phyloP scores from a whole-genome alignment of 2,888 invertebrate genomes.

The Athetis lepigone region DNA sequence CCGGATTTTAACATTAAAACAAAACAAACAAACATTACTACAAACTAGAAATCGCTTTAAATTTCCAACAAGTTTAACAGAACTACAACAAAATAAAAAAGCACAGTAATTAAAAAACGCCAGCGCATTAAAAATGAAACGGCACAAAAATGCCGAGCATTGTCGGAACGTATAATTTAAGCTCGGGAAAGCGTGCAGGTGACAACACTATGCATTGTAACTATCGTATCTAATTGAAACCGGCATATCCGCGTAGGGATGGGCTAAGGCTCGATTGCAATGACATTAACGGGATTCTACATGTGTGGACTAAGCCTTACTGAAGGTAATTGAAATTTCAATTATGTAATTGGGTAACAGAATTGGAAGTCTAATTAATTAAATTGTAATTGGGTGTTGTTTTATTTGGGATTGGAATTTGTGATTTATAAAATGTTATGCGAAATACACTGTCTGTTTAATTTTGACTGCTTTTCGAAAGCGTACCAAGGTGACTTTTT shows the following conservation, averaged over 20 bases:
- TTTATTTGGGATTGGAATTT: neutral
- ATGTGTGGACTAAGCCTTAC: slow-evolving; percentile 30
- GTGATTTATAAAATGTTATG: neutral
- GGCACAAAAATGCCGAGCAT: slow-evolving; percentile 31
- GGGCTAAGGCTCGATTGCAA: slow-evolving; percentile 53
- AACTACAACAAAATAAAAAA: slow-evolving; percentile 22
- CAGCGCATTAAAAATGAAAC: slow-evolving; percentile 30
- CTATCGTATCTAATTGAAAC: slow-evolving; percentile 70
- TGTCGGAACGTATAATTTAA: slow-evolving; percentile 51
- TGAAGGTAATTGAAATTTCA: slow-evolving; percentile 25
- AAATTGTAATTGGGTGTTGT: neutral
- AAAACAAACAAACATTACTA: too few relatives aligned
- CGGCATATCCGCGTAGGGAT: slow-evolving; percentile 64
- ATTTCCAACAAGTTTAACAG: slow-evolving; percentile 14
- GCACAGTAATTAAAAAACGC: slow-evolving; percentile 41
- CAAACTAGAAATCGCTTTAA: neutral
- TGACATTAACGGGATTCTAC: slow-evolving; percentile 46
- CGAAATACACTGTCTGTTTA: too few relatives aligned
- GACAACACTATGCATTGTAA: slow-evolving; percentile 55
- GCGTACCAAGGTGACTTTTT: too few relatives aligned
- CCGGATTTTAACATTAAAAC: too few relatives aligned
- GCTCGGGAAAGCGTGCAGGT: slow-evolving; percentile 49
- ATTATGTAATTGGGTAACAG: neutral
- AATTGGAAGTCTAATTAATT: slow-evolving; percentile 3
- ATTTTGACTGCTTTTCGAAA: too few relatives aligned